Evolutionary conservation across 2,888 invertebrate species (phyloP).

Genomic region (Ligdia adustata): DNA sequence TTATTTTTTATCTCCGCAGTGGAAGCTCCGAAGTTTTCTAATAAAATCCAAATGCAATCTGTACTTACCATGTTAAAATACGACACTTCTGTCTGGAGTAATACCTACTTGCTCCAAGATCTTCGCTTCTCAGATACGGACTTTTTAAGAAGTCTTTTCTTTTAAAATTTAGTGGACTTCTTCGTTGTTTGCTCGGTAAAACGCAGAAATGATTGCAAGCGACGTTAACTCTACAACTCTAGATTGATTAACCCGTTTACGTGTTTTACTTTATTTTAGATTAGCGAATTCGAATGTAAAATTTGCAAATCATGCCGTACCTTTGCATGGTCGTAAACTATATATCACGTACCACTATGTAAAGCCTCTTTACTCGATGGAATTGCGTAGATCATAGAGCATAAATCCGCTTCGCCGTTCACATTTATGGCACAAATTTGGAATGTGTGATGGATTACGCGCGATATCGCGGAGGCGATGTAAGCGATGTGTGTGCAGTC

Average conservation of each 20-base stretch:
- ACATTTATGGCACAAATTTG: conserved; percentile 49
- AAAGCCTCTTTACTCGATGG: conserved; percentile 30
- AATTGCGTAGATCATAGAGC: conserved; percentile 37
- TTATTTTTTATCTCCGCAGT: conserved; percentile 33
- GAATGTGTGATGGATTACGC: conserved; percentile 72
- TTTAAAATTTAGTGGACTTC: conserved; percentile 41
- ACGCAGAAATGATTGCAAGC: conserved; percentile 22
- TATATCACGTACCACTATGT: conserved; percentile 29
- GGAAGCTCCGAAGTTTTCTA: conserved; percentile 46
- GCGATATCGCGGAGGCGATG: conserved; percentile 62
- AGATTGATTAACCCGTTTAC: neutral
- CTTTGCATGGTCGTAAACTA: no score
- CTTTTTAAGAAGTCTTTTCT: conserved; percentile 45
- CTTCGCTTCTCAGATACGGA: conserved; percentile 44
- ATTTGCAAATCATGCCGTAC: no score
- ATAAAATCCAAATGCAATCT: conserved; percentile 57
- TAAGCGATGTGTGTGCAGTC: conserved; percentile 69
- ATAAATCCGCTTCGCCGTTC: conserved; percentile 39
- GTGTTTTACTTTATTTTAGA: neutral
- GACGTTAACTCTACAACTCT: conserved; percentile 4
- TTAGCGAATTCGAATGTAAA: neutral
- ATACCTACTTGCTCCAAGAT: conserved; percentile 47
- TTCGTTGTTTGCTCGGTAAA: conserved; percentile 26
- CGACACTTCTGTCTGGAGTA: conserved; percentile 46
- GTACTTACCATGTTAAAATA: conserved; percentile 49